A percentile compares a stretch with the other conserved stretches of the same genome.
Evolutionary conservation across 2,888 invertebrate species (phyloP).

Genomic region (Troilus luridus): DNA sequence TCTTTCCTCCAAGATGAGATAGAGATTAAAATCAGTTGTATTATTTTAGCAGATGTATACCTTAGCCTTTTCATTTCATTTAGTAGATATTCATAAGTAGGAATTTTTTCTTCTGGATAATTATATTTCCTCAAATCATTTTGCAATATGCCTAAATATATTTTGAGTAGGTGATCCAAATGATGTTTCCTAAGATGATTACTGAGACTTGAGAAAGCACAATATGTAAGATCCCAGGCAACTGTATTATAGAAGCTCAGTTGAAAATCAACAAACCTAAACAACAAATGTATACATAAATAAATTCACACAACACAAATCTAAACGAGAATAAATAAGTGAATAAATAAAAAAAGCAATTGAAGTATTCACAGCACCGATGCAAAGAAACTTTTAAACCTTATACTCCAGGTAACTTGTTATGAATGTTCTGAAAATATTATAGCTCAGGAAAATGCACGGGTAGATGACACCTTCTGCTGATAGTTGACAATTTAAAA

Average conservation of each 20-base stretch:
- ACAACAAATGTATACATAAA: background rate
- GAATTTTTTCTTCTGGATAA: conserved; percentile 31
- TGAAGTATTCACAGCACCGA: background rate
- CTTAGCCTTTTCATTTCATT: conserved; percentile 41
- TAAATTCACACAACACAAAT: background rate
- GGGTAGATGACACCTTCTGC: too few relatives aligned
- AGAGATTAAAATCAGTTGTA: background rate
- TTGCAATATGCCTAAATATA: background rate
- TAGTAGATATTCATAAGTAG: background rate
- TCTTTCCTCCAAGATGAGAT: too few relatives aligned
- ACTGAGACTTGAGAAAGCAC: background rate
- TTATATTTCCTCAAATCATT: background rate
- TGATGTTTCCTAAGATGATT: background rate
- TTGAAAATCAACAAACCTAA: conserved; percentile 40
- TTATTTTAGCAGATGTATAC: background rate
- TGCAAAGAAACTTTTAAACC: too few relatives aligned
- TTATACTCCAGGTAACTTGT: too few relatives aligned
- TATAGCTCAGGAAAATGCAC: too few relatives aligned
- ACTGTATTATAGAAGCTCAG: background rate
- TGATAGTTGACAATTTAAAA: too few relatives aligned
- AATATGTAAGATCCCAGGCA: conserved; percentile 10
- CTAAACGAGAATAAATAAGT: background rate
- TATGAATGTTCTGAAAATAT: too few relatives aligned
- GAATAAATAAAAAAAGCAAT: background rate
- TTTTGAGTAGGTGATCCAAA: background rate